Base-by-base conservation (phyloP, 1,140 invertebrate species). In the Piezodorus guildinii region DNA sequence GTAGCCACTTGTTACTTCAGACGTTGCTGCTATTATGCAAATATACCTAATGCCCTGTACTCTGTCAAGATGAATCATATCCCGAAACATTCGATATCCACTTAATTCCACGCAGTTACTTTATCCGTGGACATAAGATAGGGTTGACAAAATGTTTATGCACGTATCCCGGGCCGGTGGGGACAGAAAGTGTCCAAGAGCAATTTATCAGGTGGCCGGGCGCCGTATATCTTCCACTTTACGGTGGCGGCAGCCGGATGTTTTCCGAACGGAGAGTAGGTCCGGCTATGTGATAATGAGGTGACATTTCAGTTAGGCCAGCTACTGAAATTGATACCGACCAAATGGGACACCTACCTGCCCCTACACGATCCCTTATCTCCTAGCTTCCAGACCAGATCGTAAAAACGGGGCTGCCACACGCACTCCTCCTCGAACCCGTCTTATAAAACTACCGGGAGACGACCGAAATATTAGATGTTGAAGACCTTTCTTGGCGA, bases 321-420 rank as follows among this genome's bases (percentile, higher is more conserved):
- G 58, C 58, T 60, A 60, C 58, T 60, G 58, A 60, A 60, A 60
- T 60, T 60, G 58, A 60, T 60, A 60, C 43, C 27, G 30, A 17
- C 27, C 58, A 30, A 60, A 60, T 44, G 52, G 52, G 52, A 56
- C 52, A 56, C 25, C 43, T 44, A 43, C 58, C 58, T 44, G 58
- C 58, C 21, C 58, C 30, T 60, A 43, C 30, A 60, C 58, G 39
- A 60, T 44, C 34, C 43, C 58, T 56, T 56, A 56, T 60, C 58
- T 60, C 16, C 16, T 23, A 27, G 54, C 21, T 58, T 23, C 25
- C 54, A 23, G 19, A 23, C 19, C 54, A n/a, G 54, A 58, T 27
- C 23, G 54, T 58, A 34, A 58, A 34, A 21, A 17, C 25, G 21
- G 10, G 15, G 17, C 30, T 58, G n/a, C 21, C 46, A 49, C n/a